phyloP scores from a whole-genome alignment of 1,140 invertebrate species.

The Phymastichus coffea region DNA sequence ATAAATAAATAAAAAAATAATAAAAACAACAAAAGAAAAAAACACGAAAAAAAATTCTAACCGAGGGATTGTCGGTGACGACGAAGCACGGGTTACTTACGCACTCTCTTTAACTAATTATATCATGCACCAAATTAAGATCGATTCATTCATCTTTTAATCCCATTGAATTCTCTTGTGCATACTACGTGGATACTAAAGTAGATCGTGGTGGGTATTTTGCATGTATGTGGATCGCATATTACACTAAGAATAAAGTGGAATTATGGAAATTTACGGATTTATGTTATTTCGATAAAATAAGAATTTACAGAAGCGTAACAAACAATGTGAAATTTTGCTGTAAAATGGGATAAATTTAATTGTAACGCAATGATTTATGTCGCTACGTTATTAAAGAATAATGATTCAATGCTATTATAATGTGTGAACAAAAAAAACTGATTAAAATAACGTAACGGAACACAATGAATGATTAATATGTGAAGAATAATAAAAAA shows the following conservation, averaged over 20 bases:
- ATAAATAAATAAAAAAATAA: background rate
- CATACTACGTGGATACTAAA: constrained; percentile 34
- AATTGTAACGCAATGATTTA: too few relatives aligned
- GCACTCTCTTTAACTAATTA: constrained; percentile 52
- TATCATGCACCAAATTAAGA: constrained; percentile 50
- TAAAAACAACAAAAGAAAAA: background rate
- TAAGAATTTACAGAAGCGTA: too few relatives aligned
- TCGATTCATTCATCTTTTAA: constrained; percentile 43
- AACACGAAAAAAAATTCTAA: too few relatives aligned
- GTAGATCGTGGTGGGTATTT: constrained; percentile 36
- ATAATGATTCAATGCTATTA: too few relatives aligned
- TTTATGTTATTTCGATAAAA: too few relatives aligned
- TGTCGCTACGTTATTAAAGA: too few relatives aligned
- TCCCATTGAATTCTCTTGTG: constrained; percentile 42
- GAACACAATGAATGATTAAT: constrained; percentile 5
- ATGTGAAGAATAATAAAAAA: constrained; percentile 36
- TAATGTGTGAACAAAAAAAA: too few relatives aligned
- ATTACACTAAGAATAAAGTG: constrained; percentile 32
- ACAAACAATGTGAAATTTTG: too few relatives aligned
- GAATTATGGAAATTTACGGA: constrained; percentile 1
- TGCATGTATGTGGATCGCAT: constrained; percentile 48
- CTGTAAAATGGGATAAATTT: too few relatives aligned
- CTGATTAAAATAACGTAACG: constrained; percentile 7
- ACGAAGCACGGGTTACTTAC: constrained; percentile 37
- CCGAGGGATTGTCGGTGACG: constrained; percentile 30